phyloP scores from a whole-genome alignment of 1,140 invertebrate species.

The Papilio xuthus region DNA sequence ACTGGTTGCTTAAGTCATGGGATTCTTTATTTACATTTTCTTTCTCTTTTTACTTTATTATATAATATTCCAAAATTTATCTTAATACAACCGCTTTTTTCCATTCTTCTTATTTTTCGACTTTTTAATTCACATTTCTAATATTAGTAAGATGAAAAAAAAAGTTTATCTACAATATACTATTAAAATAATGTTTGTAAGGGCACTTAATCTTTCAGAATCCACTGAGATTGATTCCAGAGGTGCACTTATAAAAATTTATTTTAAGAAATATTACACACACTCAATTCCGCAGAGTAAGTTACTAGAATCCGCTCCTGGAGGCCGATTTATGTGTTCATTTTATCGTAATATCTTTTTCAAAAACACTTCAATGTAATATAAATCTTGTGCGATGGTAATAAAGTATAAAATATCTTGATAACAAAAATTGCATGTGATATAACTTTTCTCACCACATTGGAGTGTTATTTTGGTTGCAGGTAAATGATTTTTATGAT shows the following conservation, averaged over 20 bases:
- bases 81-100: no score
- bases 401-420: background rate
- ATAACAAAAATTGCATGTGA: background rate
- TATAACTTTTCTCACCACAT: background rate
- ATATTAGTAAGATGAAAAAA: background rate
- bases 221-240: background rate
- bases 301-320: conserved; percentile 10
- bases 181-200: background rate
- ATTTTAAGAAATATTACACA: background rate
- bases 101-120: no score
- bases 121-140: no score
- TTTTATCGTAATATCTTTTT: conserved; percentile 19
- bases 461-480: conserved; percentile 10
- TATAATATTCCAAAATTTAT: no score
- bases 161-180: background rate
- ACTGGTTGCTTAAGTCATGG: no score
- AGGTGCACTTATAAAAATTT: conserved; percentile 7
- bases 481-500: background rate
- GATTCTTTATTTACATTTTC: no score
- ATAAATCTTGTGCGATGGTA: background rate
- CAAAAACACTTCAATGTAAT: background rate
- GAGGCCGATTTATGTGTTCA: conserved; percentile 8
- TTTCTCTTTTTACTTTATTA: no score
- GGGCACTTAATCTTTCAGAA: background rate
- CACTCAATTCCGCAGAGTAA: background rate